These are phyloP conservation scores for Lumbricus terrestris DNA, from an alignment of 2,888 invertebrate genomes.

Conservation along the genomic window DNA sequence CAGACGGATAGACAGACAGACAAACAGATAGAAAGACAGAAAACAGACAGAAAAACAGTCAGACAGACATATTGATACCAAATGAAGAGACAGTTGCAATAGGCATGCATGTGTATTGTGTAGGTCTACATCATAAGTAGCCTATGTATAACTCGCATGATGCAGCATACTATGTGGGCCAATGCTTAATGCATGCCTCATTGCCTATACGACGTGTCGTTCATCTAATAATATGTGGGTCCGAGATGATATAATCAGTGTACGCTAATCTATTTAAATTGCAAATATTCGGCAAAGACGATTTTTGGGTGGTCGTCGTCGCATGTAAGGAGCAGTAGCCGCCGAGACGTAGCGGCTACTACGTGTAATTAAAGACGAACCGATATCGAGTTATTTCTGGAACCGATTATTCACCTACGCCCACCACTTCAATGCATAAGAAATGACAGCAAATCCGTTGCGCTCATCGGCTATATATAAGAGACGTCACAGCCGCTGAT, in stretches of 20 bases:
- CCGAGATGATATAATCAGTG: neutral
- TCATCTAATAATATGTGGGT: neutral
- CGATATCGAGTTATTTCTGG: neutral
- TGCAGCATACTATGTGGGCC: neutral
- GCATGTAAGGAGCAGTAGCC: neutral
- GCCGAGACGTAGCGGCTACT: neutral
- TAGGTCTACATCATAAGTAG: too few species aligned
- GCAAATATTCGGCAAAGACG: neutral
- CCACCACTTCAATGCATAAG: constrained; percentile 8
- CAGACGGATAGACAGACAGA: too few species aligned
- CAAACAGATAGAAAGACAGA: too few species aligned
- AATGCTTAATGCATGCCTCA: neutral
- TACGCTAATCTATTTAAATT: neutral
- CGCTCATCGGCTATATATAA: too few species aligned
- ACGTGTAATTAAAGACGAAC: neutral
- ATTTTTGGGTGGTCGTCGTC: neutral
- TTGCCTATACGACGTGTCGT: too few species aligned
- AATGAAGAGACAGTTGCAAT: neutral
- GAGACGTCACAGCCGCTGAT: neutral
- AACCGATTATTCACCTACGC: neutral
- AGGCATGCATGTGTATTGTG: too few species aligned
- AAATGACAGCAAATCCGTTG: constrained; percentile 9
- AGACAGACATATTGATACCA: neutral
- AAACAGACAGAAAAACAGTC: too few species aligned
- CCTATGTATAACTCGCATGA: too few species aligned